Evolutionary conservation across 1,140 invertebrate species (phyloP).

Genomic region (Gonatopus flavifemur): DNA sequence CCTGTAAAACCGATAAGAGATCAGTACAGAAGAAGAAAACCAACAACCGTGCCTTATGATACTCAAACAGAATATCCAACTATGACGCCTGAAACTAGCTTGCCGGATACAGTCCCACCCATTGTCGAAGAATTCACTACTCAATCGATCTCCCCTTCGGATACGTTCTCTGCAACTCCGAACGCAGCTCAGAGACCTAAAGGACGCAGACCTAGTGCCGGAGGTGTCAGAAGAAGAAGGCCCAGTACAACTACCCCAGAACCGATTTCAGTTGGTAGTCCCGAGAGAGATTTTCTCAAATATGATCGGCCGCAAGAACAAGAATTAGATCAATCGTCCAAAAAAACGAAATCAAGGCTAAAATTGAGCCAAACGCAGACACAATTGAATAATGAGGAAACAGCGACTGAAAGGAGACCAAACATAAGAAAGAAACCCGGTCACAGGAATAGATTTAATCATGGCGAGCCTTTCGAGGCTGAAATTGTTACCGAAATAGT

Average conservation of each 20-base stretch:
- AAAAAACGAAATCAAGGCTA: slow-evolving; percentile 20
- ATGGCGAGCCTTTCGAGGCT: slow-evolving; percentile 27
- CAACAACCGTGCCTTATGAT: slow-evolving; percentile 21
- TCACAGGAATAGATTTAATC: slow-evolving; percentile 24
- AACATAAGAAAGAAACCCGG: slow-evolving; percentile 28
- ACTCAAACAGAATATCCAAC: slow-evolving; percentile 23
- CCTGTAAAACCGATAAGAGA: slow-evolving; percentile 26
- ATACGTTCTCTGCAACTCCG: not conserved
- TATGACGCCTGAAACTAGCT: slow-evolving; percentile 21
- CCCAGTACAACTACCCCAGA: slow-evolving; percentile 29
- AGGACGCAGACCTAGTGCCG: slow-evolving; percentile 27
- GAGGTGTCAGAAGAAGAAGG: slow-evolving; percentile 23
- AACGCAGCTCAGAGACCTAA: slow-evolving; percentile 20
- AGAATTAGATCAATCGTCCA: slow-evolving; percentile 12
- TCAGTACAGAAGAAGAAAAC: slow-evolving; percentile 28
- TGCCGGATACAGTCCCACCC: slow-evolving; percentile 12
- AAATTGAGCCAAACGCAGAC: not conserved
- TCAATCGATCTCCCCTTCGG: slow-evolving; percentile 18
- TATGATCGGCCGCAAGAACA: slow-evolving; percentile 16
- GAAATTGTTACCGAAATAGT: slow-evolving; percentile 32
- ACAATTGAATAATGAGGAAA: slow-evolving; percentile 7
- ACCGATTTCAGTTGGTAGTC: slow-evolving; percentile 3
- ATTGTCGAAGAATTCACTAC: slow-evolving; percentile 20
- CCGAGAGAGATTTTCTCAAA: slow-evolving; percentile 25
- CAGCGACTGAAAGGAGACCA: slow-evolving; percentile 19